Conservation (phyloP, 2,113 vertebrate species). For the Ramphastos sulfuratus region DNA sequence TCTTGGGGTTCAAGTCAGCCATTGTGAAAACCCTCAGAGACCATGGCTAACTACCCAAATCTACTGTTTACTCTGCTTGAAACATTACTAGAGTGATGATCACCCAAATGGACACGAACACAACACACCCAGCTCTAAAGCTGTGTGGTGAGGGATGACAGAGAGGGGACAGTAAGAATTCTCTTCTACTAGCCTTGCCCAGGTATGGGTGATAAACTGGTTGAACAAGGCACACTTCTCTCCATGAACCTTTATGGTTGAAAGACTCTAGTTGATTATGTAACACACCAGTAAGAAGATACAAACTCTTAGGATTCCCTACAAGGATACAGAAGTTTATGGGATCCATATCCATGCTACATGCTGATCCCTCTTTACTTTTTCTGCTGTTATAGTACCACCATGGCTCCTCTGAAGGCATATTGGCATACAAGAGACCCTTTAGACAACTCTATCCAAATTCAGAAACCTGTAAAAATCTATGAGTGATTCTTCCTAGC, state of each 20-base stretch:
- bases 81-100: neutral
- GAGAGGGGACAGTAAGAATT: neutral
- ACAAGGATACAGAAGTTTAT: neutral
- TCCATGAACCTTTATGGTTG: neutral
- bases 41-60: neutral
- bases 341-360: neutral
- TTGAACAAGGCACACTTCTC: neutral
- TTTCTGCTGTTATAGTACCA: neutral
- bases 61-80: neutral
- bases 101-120: neutral
- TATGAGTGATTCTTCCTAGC: neutral
- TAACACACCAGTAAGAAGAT: neutral
- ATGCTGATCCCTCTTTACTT: neutral
- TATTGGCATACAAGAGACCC: rapidly evolving
- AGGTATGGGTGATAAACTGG: neutral
- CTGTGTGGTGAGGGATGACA: neutral
- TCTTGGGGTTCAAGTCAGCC: neutral
- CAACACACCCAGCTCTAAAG: neutral
- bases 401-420: neutral
- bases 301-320: neutral
- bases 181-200: neutral
- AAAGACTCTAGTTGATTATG: neutral
- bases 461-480: neutral
- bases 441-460: neutral
- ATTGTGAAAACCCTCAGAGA: neutral